Base-by-base conservation (phyloP, 2,888 invertebrate species). In the Papilio elwesi region DNA sequence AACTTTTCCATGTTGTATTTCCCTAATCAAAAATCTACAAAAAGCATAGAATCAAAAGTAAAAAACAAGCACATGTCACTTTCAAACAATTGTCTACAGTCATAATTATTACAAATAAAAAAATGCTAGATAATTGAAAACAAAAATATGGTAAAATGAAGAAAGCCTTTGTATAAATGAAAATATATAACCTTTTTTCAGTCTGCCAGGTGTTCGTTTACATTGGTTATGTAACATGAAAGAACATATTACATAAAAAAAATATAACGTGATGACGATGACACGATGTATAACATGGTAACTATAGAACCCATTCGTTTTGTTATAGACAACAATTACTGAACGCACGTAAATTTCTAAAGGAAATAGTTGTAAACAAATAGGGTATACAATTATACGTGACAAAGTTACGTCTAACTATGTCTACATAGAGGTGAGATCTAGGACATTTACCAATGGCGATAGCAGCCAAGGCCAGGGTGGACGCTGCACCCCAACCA, bases 401-500 rank as follows among this genome's bases (percentile, higher is more conserved):
- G 79, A 79, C 77, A 77, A 78, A 63, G 70, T 71, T 74, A 78
- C 59, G 53, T 74, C 68, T n/a, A n/a, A n/a, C n/a, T 75, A 74
- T 76, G 73, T 73, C 69, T 80, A 75, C 77, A 70, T 63, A 71
- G 73, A 73, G 68, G 75, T 80, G 78, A 80, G 76, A 82, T 79
- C 73, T 80, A 74, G 77, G 76, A 81, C 73, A 85, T 80, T 85
- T 86, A 87, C 84, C 86, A 80, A 83, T 84, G 83, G 82, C 83
- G 83, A 78, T 78, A 79, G 84, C 82, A 78, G 84, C 81, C 85
- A 87, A 86, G 79, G 82, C 76, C 82, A 80, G 81, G 81, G 83
- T 82, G 83, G 82, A 78, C 75, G 80, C 80, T 84, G 83, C 85
- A 84, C 85, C 86, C 85, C 83, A 85, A 83, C 81, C 83, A 84